These are phyloP conservation scores for Bergia puertoricense DNA, from an alignment of 92 coral and sea anemone species.

Conservation along the genomic window DNA sequence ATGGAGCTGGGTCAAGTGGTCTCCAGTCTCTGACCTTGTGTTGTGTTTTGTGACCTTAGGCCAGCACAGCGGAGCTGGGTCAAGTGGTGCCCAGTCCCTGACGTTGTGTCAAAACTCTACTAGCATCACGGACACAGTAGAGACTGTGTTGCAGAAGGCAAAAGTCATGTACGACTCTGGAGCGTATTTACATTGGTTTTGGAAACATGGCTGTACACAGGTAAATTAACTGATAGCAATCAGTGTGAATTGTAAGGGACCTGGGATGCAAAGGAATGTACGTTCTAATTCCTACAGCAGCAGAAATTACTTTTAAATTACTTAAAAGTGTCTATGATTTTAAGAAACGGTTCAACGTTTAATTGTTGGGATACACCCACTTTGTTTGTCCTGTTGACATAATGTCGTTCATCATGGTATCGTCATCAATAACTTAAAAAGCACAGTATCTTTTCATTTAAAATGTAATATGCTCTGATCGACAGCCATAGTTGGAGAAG, in stretches of 20 bases:
- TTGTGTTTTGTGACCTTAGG: conserved; percentile 37
- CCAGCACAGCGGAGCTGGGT: conserved; percentile 69
- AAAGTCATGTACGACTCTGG: conserved; percentile 82
- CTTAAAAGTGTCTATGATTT: too few relatives aligned
- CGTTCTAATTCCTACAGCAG: too few relatives aligned
- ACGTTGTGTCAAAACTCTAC: conserved; percentile 85
- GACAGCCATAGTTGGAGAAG: too few relatives aligned
- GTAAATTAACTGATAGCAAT: conserved; percentile 34
- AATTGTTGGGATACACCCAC: too few relatives aligned
- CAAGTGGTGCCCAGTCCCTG: conserved; percentile 66
- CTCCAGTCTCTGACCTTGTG: not conserved
- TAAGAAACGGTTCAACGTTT: too few relatives aligned
- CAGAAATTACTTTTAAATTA: too few relatives aligned
- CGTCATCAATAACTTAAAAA: too few relatives aligned
- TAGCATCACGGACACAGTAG: conserved; percentile 65
- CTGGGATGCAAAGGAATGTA: not conserved
- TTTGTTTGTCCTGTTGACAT: too few relatives aligned
- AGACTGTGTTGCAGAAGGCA: conserved; percentile 59
- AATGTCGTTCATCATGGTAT: too few relatives aligned
- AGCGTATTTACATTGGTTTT: conserved; percentile 88
- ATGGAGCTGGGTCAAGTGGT: too few relatives aligned
- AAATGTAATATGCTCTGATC: too few relatives aligned
- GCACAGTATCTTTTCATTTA: too few relatives aligned
- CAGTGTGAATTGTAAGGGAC: not conserved
- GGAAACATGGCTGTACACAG: conserved; percentile 86